Evolutionary conservation across 2,888 invertebrate species (phyloP).

Genomic region (Melanargia galathea): DNA sequence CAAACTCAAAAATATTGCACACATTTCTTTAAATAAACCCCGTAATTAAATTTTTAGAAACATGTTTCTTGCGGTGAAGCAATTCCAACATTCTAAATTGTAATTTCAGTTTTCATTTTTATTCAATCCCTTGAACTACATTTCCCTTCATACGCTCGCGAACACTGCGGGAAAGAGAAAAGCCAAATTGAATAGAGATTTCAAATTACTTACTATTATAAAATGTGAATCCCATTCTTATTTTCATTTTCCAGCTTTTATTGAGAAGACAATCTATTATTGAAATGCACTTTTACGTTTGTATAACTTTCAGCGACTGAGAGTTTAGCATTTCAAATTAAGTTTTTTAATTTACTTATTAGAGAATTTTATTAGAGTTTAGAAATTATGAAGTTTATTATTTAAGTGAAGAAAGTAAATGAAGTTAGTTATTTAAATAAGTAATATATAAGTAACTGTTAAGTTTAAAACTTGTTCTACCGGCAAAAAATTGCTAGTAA

Average conservation of each 20-base stretch:
- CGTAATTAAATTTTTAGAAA: constrained; percentile 20
- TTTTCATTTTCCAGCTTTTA: constrained; percentile 31
- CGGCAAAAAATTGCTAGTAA: too few species aligned
- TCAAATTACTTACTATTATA: constrained; percentile 38
- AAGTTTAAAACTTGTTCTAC: too few species aligned
- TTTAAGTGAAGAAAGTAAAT: too few species aligned
- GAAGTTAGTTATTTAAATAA: too few species aligned
- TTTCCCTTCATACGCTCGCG: constrained; percentile 24
- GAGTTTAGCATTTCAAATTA: neutral
- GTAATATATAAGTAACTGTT: too few species aligned
- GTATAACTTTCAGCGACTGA: neutral
- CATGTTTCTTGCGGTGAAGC: constrained; percentile 20
- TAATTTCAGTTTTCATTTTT: constrained; percentile 38
- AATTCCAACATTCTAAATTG: constrained; percentile 33
- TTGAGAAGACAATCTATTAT: constrained; percentile 26
- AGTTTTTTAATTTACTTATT: neutral
- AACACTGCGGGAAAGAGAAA: constrained; percentile 27
- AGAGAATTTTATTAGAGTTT: neutral
- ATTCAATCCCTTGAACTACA: constrained; percentile 37
- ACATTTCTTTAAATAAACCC: neutral
- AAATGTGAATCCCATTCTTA: constrained; percentile 29
- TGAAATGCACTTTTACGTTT: constrained; percentile 13
- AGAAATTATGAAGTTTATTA: too few species aligned
- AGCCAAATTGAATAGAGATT: constrained; percentile 35
- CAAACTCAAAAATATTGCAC: neutral